Base-by-base conservation (phyloP, 2,797 vertebrate genomes). In the Aphelocoma californica region DNA sequence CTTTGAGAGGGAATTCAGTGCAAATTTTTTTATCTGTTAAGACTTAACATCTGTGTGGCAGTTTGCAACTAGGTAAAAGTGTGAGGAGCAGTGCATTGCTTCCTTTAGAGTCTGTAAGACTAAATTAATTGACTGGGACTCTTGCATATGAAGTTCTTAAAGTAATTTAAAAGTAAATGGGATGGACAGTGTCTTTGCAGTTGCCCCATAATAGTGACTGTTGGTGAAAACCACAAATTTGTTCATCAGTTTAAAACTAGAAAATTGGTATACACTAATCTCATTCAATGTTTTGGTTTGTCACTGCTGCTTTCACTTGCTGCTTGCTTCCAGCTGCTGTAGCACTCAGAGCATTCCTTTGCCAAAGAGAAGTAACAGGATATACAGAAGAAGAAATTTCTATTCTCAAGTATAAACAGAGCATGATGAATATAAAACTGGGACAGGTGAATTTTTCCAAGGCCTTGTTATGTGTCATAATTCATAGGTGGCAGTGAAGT, bases 401-500 rank as follows among this genome's bases (percentile, higher is more conserved):
- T 67, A 2, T 38, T 75, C 34, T 47, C 7, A 17, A 45, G 25
- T 48, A n/a, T 56, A 72, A 83, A 54, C 40, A 81, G 36, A 80
- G 29, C 53, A 61, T 0, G 0, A 19, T 40, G 23, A 91, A 53
- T n/a, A 47, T 64, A 73, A 56, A 87, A 44, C 6, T 5, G 8
- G n/a, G 47, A 18, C 34, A 48, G 31, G 31, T 85, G 70, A 42
- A 34, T 88, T 92, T 74, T 78, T 81, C 36, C 34, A 65, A 61
- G 36, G 62, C 20, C 19, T 20, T 38, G 42, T 56, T 90, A 51
- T 48, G 21, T 82, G 31, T 56, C 38, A 8, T 66, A 64, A 82
- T 65, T 81, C 24, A 14, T 14, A 45, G 47, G 32, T 81, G 65
- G 29, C 62, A 56, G 18, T 77, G 54, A 88, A 45, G 32, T 74